A percentile compares a stretch with the other conserved stretches of the same genome.
phyloP scores from a whole-genome alignment of 2,888 invertebrate genomes.

The Rugalucina vietnamica region DNA sequence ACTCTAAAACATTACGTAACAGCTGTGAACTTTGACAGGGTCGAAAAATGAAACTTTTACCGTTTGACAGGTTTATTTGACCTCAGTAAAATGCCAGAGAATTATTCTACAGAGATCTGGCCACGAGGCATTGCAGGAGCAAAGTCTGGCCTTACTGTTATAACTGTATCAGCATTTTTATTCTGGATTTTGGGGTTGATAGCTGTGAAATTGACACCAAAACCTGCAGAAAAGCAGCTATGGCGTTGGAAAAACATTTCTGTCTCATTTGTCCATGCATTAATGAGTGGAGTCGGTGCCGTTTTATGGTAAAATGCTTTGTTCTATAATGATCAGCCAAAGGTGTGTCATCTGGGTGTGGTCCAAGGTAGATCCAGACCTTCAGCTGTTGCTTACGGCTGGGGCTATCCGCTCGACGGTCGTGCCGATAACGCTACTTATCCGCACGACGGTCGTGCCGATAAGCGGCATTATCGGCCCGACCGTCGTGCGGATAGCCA shows the following conservation, averaged over 20 bases:
- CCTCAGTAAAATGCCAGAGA: slow-evolving; percentile 8
- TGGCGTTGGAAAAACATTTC: slow-evolving; percentile 78
- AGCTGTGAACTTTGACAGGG: neutral
- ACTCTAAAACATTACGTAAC: too few species aligned
- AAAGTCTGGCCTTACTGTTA: slow-evolving; percentile 54
- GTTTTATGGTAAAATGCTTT: slow-evolving; percentile 70
- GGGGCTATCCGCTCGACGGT: too few species aligned
- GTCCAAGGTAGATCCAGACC: too few species aligned
- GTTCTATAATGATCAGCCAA: too few species aligned
- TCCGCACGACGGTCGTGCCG: too few species aligned
- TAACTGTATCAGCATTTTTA: slow-evolving; percentile 53
- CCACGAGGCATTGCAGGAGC: slow-evolving; percentile 62
- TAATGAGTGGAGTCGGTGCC: slow-evolving; percentile 68
- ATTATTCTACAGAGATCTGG: slow-evolving; percentile 60
- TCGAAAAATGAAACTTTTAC: neutral
- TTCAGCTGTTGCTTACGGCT: too few species aligned
- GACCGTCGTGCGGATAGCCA: too few species aligned
- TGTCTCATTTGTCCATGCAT: slow-evolving; percentile 73
- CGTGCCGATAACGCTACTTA: too few species aligned
- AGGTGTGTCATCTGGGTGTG: too few species aligned
- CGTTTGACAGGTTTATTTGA: too few species aligned
- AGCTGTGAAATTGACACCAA: slow-evolving; percentile 49
- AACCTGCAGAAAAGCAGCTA: slow-evolving; percentile 52
- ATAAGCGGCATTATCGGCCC: too few species aligned
- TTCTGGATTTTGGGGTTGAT: slow-evolving; percentile 61